Base-by-base conservation (phyloP, 2,797 vertebrate species). In the Hydrophis major region DNA sequence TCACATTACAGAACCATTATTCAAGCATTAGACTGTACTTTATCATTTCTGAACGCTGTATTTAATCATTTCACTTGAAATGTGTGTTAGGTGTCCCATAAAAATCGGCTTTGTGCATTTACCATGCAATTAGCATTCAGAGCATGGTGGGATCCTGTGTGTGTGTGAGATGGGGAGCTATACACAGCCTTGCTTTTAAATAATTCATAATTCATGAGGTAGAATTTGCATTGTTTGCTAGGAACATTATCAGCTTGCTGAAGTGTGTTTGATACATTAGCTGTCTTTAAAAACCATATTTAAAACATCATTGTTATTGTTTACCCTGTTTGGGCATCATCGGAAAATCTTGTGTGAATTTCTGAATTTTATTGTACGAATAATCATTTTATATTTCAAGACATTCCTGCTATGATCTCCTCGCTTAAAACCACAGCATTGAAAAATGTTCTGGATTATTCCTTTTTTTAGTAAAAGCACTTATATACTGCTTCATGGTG, bases 141-240 rank as follows among this genome's bases (percentile, higher is more conserved):
- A 94, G 93, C 94, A 95, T 95, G 93, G 74, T 90, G 28, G 89
- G 25, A 87, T 96, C 95, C 91, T 86, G 93, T 88, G n/a, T 89
- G 83, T 95, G 93, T 93, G 90, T 93, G 91, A 1, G 91, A 1
- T 0, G 93, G 78, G 90, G 94, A 95, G 37, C 92, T 94, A 91
- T 94, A 69, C 91, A 93, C 69, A 47, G 88, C 95, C 55, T 88
- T 92, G 61, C 91, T 56, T 93, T 94, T 96, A 94, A 96, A 96
- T 96, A 95, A 97, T 96, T 97, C 93, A 97, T 96, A 91, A 89
- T 47, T 63, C 89, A 87, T 95, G 53, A 61, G 91, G 89, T 94
- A 95, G 93, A 94, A 95, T 96, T 96, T 95, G 93, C 92, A 94
- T 95, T 95, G 95, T 90, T 96, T 95, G 94, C 92, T 95, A 92